Base-by-base conservation (phyloP, 2,797 vertebrate species). In the Poecilia gillii region DNA sequence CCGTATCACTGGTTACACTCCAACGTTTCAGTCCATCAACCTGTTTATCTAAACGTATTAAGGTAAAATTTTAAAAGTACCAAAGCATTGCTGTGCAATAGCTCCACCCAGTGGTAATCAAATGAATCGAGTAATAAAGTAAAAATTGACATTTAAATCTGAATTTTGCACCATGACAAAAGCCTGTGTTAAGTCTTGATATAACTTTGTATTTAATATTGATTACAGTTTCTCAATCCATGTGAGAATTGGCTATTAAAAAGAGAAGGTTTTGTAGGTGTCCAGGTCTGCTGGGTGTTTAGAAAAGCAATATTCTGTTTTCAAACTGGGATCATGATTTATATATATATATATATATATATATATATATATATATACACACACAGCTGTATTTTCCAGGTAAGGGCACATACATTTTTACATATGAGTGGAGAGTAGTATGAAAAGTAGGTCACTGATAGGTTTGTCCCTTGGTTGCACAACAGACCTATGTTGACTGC, bases 101-200 rank as follows among this genome's bases (percentile, higher is more conserved):
- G 0, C 73, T 9, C 79, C 81, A 80, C 73, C 87, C 49, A 76
- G 80, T 85, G 82, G 1, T 33, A 20, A 7, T 33, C 6, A 73
- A 49, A 41, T 2, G 20, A 68, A 18, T 18, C 14, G 18, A 36
- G 31, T 16, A 16, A 3, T 3, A 5, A 14, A 4, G 20, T 39
- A 12, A 6, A 43, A 25, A 41, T 33, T 33, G 5, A 13, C 7
- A 8, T 47, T 20, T 16, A 33, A 43, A 59, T 46, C 14, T 1
- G 31, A 41, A 39, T 66, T 39, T 39, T 66, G 33, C 18, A 36
- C 33, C 16, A 70, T 25, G 39, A 9, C 36, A 39, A 66, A 66
- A 20, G 0, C n/a, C 4, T 13, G 11, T 39, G 62, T 36, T 64
- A 23, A 20, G 3, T 41, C 39, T 68, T 25, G 3, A 68, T 12